Conservation (phyloP, 2,888 invertebrate species). For the Agonopterix arenella region DNA sequence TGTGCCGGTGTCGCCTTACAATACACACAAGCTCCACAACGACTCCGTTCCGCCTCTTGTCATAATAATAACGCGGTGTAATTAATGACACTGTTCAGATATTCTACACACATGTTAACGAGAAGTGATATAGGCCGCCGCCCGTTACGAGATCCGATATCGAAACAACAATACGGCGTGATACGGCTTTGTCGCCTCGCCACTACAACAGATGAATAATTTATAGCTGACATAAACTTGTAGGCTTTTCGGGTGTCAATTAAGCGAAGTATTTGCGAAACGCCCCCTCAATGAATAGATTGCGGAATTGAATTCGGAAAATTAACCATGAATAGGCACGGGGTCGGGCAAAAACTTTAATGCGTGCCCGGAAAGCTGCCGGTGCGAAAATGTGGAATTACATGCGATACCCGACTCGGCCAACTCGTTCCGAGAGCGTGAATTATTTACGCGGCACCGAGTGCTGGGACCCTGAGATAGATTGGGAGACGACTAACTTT, state of each 20-base stretch:
- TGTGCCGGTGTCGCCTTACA: not conserved
- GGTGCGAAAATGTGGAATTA: slow-evolving; percentile 62
- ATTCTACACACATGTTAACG: slow-evolving; percentile 53
- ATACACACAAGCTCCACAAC: slow-evolving; percentile 12
- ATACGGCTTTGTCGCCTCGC: slow-evolving; percentile 23
- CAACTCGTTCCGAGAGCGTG: slow-evolving; percentile 46
- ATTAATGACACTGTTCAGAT: slow-evolving; percentile 54
- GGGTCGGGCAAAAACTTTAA: slow-evolving; percentile 60
- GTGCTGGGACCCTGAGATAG: slow-evolving; percentile 38
- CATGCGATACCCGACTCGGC: slow-evolving; percentile 49
- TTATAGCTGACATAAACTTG: slow-evolving; percentile 41
- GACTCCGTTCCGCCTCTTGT: slow-evolving; percentile 37
- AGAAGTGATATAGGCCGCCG: slow-evolving; percentile 36
- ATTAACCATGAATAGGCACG: slow-evolving; percentile 56
- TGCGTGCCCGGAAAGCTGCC: slow-evolving; percentile 48
- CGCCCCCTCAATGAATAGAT: slow-evolving; percentile 54
- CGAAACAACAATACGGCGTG: slow-evolving; percentile 29
- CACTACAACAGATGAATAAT: slow-evolving; percentile 47
- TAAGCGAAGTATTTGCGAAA: slow-evolving; percentile 56
- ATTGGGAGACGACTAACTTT: slow-evolving; percentile 39
- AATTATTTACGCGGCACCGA: slow-evolving; percentile 58
- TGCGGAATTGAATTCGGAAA: slow-evolving; percentile 59
- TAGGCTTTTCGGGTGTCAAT: slow-evolving; percentile 49
- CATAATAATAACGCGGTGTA: slow-evolving; percentile 52
- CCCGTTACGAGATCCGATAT: slow-evolving; percentile 35